These are phyloP conservation scores for Pristionchus exspectatus DNA, from an alignment of 2,888 invertebrate species.

Conservation along the genomic window DNA sequence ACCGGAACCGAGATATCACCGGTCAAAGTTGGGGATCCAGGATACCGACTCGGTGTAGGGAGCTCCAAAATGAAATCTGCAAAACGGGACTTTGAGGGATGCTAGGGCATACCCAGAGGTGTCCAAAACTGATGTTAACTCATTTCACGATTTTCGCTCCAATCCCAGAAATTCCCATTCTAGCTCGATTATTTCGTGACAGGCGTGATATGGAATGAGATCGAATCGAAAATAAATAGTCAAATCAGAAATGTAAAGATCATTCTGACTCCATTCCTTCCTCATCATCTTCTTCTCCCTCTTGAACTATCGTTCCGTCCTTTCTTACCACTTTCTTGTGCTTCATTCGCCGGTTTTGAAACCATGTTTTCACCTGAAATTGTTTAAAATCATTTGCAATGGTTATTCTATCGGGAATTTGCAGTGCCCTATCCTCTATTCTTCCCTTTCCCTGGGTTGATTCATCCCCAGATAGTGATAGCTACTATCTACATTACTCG, in stretches of 20 bases:
- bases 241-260: slow-evolving; percentile 32
- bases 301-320: slow-evolving; percentile 57
- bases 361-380: slow-evolving; percentile 95
- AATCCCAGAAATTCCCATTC: too few relatives aligned
- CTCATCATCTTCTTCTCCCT: slow-evolving; percentile 1
- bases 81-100: too few relatives aligned
- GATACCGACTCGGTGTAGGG: too few relatives aligned
- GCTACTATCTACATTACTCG: background rate
- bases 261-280: slow-evolving; percentile 49
- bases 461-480: slow-evolving; percentile 19
- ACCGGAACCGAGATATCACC: too few relatives aligned
- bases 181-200: too few relatives aligned
- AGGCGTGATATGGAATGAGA: too few relatives aligned
- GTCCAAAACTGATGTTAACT: too few relatives aligned
- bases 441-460: background rate
- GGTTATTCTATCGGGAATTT: background rate
- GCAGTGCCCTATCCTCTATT: background rate
- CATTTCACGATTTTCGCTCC: too few relatives aligned
- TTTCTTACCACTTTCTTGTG: slow-evolving; percentile 93
- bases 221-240: background rate
- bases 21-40: too few relatives aligned
- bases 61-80: too few relatives aligned
- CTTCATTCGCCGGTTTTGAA: slow-evolving; percentile 97
- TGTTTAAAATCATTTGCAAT: background rate
- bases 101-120: too few relatives aligned